Percentiles rank a stretch among this genome's conserved stretches.
Conservation (phyloP, 92 coral and sea anemone genomes). For the Epizoanthus rinbou region DNA sequence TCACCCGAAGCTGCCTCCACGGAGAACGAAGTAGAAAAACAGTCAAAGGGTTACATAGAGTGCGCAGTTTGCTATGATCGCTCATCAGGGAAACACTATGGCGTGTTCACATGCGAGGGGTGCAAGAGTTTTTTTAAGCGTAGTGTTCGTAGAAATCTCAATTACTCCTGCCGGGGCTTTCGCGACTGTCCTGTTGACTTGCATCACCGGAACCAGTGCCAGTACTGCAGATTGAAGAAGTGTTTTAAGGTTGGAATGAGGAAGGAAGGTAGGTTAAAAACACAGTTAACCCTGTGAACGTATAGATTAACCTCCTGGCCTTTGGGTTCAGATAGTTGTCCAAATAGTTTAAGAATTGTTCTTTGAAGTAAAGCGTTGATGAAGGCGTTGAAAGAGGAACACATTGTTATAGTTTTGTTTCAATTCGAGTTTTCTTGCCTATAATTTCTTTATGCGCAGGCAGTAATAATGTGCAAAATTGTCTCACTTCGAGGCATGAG, state of each 20-base stretch:
- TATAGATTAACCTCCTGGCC: conserved; percentile 12
- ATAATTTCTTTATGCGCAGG: no score
- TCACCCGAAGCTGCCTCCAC: conserved; percentile 16
- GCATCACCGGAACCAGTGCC: conserved; percentile 98
- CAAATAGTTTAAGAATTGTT: neutral
- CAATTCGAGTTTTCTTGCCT: no score
- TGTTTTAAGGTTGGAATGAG: conserved; percentile 98
- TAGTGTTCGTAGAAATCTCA: conserved; percentile 88
- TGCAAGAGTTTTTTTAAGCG: conserved; percentile 97
- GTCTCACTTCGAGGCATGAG: no score
- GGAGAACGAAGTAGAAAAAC: conserved; percentile 30
- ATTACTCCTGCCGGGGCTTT: conserved; percentile 88
- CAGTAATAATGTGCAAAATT: no score
- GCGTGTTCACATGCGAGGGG: conserved; percentile 97
- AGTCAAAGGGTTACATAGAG: conserved; percentile 65
- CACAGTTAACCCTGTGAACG: conserved; percentile 12
- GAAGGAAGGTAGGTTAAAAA: conserved; percentile 81
- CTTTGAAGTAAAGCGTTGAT: neutral
- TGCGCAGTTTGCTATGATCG: conserved; percentile 98
- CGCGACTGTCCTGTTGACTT: conserved; percentile 92
- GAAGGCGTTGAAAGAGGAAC: no score
- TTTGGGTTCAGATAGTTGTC: neutral
- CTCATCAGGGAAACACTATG: conserved; percentile 97
- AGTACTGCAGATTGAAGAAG: conserved; percentile 90
- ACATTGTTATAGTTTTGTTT: no score